A percentile compares a stretch with the other conserved stretches of the same genome.
These are phyloP conservation scores for Intellagama lesueurii DNA, from an alignment of 2,797 vertebrate genomes.

Conservation along the genomic window DNA sequence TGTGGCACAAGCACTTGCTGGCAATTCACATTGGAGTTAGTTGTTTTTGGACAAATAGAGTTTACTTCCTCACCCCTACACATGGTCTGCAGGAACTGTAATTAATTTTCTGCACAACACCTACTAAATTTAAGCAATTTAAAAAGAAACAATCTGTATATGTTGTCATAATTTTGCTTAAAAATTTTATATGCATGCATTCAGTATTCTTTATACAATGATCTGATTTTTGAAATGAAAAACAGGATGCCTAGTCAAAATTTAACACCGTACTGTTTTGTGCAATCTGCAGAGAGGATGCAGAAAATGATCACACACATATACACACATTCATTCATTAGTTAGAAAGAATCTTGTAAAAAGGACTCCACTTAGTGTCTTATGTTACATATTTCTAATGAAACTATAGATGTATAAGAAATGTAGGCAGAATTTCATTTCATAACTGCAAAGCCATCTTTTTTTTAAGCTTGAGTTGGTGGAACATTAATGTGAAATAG, in stretches of 20 bases:
- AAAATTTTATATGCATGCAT: neutral
- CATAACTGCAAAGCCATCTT: too few species aligned
- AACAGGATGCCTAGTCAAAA: neutral
- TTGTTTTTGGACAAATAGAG: neutral
- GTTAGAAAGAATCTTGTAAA: too few species aligned
- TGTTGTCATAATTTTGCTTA: neutral
- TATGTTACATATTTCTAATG: too few species aligned
- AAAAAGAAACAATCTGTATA: neutral
- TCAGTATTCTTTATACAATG: neutral
- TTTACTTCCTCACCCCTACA: neutral
- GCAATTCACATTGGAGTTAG: neutral
- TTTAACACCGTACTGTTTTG: neutral
- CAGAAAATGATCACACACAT: neutral
- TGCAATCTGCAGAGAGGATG: neutral
- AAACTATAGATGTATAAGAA: too few species aligned
- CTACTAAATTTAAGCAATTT: neutral
- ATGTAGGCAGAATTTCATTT: too few species aligned
- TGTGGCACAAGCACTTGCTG: neutral
- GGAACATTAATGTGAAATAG: too few species aligned
- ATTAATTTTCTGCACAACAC: neutral
- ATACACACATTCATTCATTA: neutral
- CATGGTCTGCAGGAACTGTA: neutral
- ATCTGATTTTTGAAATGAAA: constrained; percentile 8
- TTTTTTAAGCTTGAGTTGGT: too few species aligned
- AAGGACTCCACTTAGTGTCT: too few species aligned